A percentile compares a stretch with the other conserved stretches of the same genome.
phyloP scores from a whole-genome alignment of 2,888 invertebrate species.

The Portevinia maculata region DNA sequence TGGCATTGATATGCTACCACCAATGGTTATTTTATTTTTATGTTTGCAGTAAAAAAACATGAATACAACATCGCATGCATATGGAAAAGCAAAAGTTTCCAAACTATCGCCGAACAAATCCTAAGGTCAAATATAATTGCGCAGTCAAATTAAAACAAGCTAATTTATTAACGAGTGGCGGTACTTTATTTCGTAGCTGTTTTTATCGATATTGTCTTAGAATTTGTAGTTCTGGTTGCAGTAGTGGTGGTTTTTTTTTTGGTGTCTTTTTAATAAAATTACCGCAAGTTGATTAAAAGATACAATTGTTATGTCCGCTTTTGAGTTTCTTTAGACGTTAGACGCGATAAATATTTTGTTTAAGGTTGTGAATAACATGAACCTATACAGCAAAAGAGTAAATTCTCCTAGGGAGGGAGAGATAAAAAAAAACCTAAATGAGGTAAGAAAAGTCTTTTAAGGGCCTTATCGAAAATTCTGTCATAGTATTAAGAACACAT shows the following conservation, averaged over 20 bases:
- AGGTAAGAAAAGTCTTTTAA: no score
- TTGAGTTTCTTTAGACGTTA: no score
- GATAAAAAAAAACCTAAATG: no score
- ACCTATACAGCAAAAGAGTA: no score
- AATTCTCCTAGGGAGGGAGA: no score
- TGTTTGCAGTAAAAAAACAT: constrained; percentile 15
- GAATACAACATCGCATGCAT: constrained; percentile 16
- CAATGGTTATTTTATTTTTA: constrained; percentile 16
- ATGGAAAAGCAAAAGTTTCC: constrained; percentile 30
- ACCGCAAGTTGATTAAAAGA: constrained; percentile 20
- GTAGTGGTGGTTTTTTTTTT: constrained; percentile 6
- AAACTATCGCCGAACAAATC: constrained; percentile 47
- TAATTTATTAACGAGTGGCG: constrained; percentile 48
- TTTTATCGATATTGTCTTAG: no score
- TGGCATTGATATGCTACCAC: constrained; percentile 10
- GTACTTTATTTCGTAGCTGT: constrained; percentile 20
- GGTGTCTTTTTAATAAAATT: constrained; percentile 34
- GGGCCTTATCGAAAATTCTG: no score
- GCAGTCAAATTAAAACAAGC: constrained; percentile 54
- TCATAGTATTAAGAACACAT: no score
- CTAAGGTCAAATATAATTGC: constrained; percentile 69
- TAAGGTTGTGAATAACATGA: no score
- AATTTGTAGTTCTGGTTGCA: no score
- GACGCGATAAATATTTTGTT: no score
- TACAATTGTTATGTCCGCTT: background rate